Evolutionary conservation across 2,113 vertebrate genomes (phyloP).

Genomic region (Symphodus melops): DNA sequence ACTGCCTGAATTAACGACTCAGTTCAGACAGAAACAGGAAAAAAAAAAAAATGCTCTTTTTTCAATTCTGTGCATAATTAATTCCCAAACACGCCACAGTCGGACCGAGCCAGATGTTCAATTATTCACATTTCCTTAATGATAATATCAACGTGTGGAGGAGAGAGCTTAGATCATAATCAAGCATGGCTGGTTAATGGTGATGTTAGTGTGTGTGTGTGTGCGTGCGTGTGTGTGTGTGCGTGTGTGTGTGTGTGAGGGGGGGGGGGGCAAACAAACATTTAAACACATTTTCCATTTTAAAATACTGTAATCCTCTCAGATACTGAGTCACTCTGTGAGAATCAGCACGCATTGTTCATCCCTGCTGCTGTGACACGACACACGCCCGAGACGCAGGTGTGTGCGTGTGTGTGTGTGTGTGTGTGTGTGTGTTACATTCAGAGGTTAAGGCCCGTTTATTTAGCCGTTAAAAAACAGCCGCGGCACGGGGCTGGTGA

Average conservation of each 20-base stretch:
- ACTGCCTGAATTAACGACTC: conserved; percentile 59
- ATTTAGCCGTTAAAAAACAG: not conserved
- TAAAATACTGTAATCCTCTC: conserved; percentile 34
- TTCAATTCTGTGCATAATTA: conserved; percentile 65
- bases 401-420: conserved; percentile 2
- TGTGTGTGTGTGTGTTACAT: conserved; percentile 15
- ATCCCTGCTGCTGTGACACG: not conserved
- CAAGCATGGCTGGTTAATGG: conserved; percentile 58
- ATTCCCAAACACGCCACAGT: conserved; percentile 43
- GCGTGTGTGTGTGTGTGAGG: no score
- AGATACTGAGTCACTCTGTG: conserved; percentile 22
- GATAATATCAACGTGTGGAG: conserved; percentile 71
- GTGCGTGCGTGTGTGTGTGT: no score
- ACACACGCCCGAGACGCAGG: not conserved
- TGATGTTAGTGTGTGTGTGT: no score
- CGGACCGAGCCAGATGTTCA: conserved; percentile 77
- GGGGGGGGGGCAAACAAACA: conserved; percentile 5
- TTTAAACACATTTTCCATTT: conserved; percentile 43
- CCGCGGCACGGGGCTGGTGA: not conserved
- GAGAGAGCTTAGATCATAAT: conserved; percentile 55
- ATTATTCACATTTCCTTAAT: conserved; percentile 76
- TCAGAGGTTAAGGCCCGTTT: not conserved
- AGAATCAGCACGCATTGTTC: conserved; percentile 23
- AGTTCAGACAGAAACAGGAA: conserved; percentile 18
- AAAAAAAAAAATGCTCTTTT: conserved; percentile 20